These are phyloP conservation scores for Macrophya annulata DNA, from an alignment of 2,888 invertebrate species.

Conservation along the genomic window DNA sequence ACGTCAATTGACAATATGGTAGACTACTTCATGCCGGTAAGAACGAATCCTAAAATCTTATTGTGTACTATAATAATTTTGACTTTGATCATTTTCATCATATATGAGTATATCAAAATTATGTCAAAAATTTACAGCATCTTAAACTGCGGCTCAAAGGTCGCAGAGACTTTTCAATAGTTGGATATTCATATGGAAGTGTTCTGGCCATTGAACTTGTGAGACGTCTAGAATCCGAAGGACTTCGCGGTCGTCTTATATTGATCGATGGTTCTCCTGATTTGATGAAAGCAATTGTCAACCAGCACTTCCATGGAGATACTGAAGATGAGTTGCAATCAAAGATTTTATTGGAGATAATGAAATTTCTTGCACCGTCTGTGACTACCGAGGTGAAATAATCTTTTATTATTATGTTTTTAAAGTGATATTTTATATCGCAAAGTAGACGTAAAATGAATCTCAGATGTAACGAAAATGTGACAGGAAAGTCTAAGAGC, in stretches of 20 bases:
- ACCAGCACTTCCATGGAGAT: constrained; percentile 79
- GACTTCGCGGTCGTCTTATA: constrained; percentile 84
- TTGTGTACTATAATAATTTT: neutral
- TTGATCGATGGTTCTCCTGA: constrained; percentile 92
- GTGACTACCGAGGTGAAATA: constrained; percentile 76
- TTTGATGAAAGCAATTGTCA: constrained; percentile 83
- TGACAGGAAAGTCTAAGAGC: too few relatives aligned
- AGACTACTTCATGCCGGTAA: constrained; percentile 81
- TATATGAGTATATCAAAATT: neutral
- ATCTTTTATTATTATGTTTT: neutral
- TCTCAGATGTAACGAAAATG: too few relatives aligned
- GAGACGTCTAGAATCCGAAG: constrained; percentile 85
- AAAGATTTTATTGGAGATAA: constrained; percentile 82
- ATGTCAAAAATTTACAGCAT: constrained; percentile 80
- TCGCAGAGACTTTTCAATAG: constrained; percentile 83
- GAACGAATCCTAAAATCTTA: constrained; percentile 56
- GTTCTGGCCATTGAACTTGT: constrained; percentile 90
- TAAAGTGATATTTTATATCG: too few relatives aligned
- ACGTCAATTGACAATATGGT: constrained; percentile 81
- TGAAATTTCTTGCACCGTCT: constrained; percentile 81
- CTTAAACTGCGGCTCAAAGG: constrained; percentile 80
- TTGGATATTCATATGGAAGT: constrained; percentile 95
- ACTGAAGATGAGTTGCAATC: constrained; percentile 82
- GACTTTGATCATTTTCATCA: constrained; percentile 11
- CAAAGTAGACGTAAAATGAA: too few relatives aligned